phyloP scores from a whole-genome alignment of 2,888 invertebrate species.

The Neoscelio sp. region DNA sequence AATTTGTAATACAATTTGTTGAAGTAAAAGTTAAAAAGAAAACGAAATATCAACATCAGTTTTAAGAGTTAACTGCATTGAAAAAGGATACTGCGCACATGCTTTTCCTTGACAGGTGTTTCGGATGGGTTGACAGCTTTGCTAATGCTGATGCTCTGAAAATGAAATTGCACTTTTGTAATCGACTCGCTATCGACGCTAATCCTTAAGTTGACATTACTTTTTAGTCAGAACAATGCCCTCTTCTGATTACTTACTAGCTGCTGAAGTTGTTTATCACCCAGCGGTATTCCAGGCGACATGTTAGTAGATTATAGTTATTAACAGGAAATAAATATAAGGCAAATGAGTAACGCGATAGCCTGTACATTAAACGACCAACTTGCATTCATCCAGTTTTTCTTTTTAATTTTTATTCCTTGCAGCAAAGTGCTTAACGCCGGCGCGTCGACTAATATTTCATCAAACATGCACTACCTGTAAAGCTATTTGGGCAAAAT shows the following conservation, averaged over 20 bases:
- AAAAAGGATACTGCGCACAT: conserved; percentile 91
- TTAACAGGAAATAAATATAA: conserved; percentile 70
- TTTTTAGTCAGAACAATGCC: conserved; percentile 36
- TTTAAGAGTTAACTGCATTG: neutral
- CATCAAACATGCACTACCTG: conserved; percentile 74
- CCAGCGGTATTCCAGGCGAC: conserved; percentile 79
- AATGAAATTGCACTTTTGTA: conserved; percentile 18
- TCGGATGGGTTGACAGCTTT: conserved; percentile 97
- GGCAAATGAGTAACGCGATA: conserved; percentile 60
- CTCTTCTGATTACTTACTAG: conserved; percentile 83
- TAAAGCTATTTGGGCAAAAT: conserved; percentile 71
- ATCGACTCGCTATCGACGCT: neutral
- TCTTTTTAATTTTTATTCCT: conserved; percentile 40
- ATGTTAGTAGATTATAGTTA: conserved; percentile 77
- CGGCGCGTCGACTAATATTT: conserved; percentile 67
- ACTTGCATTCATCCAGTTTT: conserved; percentile 51
- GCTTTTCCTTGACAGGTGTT: conserved; percentile 98
- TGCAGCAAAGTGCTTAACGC: conserved; percentile 57
- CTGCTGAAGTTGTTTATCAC: conserved; percentile 85
- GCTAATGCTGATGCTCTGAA: conserved; percentile 92
- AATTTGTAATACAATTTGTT: neutral
- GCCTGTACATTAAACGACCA: conserved; percentile 50
- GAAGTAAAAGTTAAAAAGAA: conserved; percentile 17
- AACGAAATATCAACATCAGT: neutral
- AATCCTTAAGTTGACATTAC: conserved; percentile 16